Conservation (phyloP, 2,797 vertebrate species). For the Passerculus sandwichensis region DNA sequence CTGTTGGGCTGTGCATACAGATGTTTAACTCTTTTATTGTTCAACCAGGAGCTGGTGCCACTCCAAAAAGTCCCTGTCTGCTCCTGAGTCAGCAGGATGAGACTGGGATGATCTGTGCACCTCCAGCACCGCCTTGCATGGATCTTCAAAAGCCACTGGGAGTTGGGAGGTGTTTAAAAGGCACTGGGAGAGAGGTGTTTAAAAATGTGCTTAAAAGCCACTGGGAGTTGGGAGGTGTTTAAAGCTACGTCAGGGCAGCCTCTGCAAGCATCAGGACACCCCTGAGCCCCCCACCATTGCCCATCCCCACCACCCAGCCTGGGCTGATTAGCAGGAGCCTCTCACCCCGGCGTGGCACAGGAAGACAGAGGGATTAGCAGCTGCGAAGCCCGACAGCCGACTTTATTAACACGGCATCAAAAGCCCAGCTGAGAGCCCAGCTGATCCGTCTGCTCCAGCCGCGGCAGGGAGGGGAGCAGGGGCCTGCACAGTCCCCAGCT, state of each 20-base stretch:
- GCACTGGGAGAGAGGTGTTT: neutral
- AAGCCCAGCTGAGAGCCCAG: constrained; percentile 61
- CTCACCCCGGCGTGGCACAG: neutral
- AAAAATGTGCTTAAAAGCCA: neutral
- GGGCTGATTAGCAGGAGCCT: neutral
- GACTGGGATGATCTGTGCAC: fast-evolving
- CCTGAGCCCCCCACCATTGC: fast-evolving
- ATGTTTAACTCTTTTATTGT: neutral
- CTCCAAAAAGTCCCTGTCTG: fast-evolving
- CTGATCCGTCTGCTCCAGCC: constrained; percentile 37
- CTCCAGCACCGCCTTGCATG: fast-evolving
- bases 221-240: no score
- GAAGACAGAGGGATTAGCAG: constrained; percentile 51
- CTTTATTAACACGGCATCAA: constrained; percentile 54
- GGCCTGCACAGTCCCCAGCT: neutral
- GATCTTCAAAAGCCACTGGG: neutral
- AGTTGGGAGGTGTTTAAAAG: neutral
- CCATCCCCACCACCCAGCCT: fast-evolving
- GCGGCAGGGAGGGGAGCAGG: neutral
- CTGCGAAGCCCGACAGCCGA: constrained; percentile 21
- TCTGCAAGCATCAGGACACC: fast-evolving
- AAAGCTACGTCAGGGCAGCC: neutral
- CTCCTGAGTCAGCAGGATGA: neutral
- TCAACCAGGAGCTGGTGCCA: neutral
- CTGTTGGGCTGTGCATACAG: fast-evolving